Conservation (phyloP, 2,888 invertebrate species). For the Acheta domesticus region DNA sequence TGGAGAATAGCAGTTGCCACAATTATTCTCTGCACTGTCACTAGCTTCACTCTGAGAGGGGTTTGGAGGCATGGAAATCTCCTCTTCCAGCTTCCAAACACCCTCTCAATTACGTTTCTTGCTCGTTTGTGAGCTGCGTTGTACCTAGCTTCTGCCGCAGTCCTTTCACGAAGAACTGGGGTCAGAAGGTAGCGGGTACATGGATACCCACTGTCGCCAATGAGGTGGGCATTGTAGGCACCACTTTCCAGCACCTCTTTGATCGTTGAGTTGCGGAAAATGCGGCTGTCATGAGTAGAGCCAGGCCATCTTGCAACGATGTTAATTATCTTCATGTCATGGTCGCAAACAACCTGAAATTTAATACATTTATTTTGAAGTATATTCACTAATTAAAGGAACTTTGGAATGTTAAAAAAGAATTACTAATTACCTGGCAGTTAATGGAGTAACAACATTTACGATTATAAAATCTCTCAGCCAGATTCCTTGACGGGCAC, state of each 20-base stretch:
- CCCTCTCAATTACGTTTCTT: background rate
- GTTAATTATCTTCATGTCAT: background rate
- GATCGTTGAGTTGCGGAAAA: background rate
- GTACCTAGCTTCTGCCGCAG: background rate
- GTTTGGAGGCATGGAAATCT: too few relatives aligned
- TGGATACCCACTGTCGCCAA: background rate
- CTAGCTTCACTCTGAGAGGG: too few relatives aligned
- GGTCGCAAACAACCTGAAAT: background rate
- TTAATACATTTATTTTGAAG: background rate
- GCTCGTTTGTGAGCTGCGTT: background rate
- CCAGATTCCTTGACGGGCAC: too few relatives aligned
- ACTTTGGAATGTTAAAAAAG: too few relatives aligned
- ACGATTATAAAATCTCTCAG: too few relatives aligned
- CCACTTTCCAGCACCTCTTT: background rate
- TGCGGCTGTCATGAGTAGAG: background rate
- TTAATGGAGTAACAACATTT: too few relatives aligned
- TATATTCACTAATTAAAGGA: too few relatives aligned
- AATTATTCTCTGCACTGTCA: too few relatives aligned
- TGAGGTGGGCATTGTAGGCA: background rate
- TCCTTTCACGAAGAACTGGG: background rate
- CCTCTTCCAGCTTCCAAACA: too few relatives aligned
- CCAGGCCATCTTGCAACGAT: background rate
- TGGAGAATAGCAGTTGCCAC: too few relatives aligned
- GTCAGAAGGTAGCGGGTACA: background rate
- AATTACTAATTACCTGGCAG: too few relatives aligned